These are phyloP conservation scores for Diglossa cyanea DNA, from an alignment of 2,797 vertebrate genomes.

Conservation along the genomic window DNA sequence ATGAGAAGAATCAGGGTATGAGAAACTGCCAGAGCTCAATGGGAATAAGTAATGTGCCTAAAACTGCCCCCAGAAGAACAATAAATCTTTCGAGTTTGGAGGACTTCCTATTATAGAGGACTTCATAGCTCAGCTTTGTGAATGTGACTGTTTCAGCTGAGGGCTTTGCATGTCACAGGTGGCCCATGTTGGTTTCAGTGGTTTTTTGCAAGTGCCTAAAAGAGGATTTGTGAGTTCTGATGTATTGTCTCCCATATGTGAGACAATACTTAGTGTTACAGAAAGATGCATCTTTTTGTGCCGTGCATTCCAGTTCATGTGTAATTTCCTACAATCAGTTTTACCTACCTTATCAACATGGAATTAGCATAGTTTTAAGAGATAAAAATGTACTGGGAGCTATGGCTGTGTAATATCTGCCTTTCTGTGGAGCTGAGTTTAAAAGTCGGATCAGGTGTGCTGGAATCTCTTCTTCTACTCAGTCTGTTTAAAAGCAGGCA, in stretches of 20 bases:
- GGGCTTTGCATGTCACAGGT: background rate
- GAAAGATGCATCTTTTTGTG: background rate
- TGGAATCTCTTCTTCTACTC: background rate
- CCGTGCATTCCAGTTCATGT: background rate
- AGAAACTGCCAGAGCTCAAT: background rate
- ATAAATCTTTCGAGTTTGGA: background rate
- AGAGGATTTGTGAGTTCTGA: background rate
- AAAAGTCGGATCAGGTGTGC: conserved; percentile 28
- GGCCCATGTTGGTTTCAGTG: background rate
- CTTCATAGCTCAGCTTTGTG: background rate
- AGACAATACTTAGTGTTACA: background rate
- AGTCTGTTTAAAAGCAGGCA: conserved; percentile 24
- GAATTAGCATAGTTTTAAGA: background rate
- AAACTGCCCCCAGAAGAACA: background rate
- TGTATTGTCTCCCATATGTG: background rate
- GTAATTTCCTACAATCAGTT: background rate
- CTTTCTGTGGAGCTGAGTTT: background rate
- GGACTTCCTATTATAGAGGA: background rate
- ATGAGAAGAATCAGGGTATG: background rate
- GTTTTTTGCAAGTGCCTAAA: background rate
- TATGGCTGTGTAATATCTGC: background rate
- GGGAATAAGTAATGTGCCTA: background rate
- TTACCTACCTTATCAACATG: background rate
- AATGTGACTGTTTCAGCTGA: background rate
- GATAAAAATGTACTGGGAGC: background rate